These are phyloP conservation scores for Umimayanthus kanabou DNA, from an alignment of 92 coral and sea anemone genomes.

Conservation along the genomic window DNA sequence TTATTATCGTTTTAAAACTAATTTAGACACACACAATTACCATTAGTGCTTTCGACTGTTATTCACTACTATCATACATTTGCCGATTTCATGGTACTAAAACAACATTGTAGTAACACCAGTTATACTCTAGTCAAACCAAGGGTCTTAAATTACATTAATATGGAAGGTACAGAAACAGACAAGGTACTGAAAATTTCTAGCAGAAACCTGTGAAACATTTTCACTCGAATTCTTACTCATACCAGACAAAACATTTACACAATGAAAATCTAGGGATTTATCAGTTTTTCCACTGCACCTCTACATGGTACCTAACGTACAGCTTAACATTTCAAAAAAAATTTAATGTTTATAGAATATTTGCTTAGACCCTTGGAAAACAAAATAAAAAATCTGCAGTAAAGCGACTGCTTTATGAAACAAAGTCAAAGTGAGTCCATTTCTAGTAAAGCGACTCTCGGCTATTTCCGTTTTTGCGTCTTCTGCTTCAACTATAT, in stretches of 20 bases:
- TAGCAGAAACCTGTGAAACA: not conserved
- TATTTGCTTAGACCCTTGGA: not conserved
- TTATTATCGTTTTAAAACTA: not conserved
- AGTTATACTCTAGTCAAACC: too few relatives aligned
- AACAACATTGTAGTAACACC: too few relatives aligned
- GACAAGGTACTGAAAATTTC: not conserved
- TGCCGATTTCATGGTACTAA: not conserved
- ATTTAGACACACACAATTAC: too few relatives aligned
- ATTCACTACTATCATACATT: not conserved
- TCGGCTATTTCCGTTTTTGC: too few relatives aligned
- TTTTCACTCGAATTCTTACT: not conserved
- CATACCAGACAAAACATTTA: not conserved
- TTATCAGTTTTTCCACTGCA: too few relatives aligned
- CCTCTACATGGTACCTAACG: not conserved
- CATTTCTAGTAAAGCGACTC: too few relatives aligned
- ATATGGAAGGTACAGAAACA: too few relatives aligned
- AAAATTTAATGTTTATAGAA: too few relatives aligned
- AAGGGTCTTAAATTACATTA: too few relatives aligned
- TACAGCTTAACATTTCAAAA: not conserved
- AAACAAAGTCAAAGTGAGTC: not conserved
- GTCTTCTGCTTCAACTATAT: too few relatives aligned
- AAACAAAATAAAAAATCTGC: too few relatives aligned
- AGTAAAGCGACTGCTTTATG: too few relatives aligned
- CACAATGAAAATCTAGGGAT: not conserved
- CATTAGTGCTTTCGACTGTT: not conserved